A percentile compares a stretch with the other conserved stretches of the same genome.
phyloP scores from a whole-genome alignment of 2,888 invertebrate species.

The Trachelus stipa region DNA sequence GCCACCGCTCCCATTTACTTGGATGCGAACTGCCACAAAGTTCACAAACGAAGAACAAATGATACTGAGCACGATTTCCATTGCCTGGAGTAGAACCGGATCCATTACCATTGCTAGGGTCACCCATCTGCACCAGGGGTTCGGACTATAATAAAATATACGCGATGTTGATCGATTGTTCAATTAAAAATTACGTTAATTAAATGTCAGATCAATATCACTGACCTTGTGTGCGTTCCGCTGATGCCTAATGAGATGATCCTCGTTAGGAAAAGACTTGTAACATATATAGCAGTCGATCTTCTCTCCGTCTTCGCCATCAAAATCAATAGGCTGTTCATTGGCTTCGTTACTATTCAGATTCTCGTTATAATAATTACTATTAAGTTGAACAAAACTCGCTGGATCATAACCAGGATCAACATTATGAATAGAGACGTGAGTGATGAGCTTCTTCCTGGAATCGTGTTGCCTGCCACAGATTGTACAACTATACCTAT shows the following conservation, averaged over 20 bases:
- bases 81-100: conserved; percentile 49
- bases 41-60: conserved; percentile 66
- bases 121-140: conserved; percentile 40
- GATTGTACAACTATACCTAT: conserved; percentile 66
- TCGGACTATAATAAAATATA: conserved; percentile 44
- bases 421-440: conserved; percentile 70
- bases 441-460: conserved; percentile 68
- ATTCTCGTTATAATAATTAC: conserved; percentile 58
- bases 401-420: conserved; percentile 68
- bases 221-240: conserved; percentile 61
- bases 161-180: background rate
- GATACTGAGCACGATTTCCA: conserved; percentile 61
- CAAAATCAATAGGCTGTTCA: conserved; percentile 54
- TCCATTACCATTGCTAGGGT: conserved; percentile 38
- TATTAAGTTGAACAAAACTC: conserved; percentile 67
- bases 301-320: conserved; percentile 57
- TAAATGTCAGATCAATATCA: background rate
- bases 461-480: conserved; percentile 72
- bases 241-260: conserved; percentile 67
- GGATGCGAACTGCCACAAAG: conserved; percentile 67
- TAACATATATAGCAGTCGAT: conserved; percentile 66
- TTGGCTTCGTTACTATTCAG: conserved; percentile 52
- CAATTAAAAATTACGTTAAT: background rate
- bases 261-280: conserved; percentile 67
- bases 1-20: conserved; percentile 68